phyloP scores from a whole-genome alignment of 2,797 vertebrate species.

The Poecilia gillii region DNA sequence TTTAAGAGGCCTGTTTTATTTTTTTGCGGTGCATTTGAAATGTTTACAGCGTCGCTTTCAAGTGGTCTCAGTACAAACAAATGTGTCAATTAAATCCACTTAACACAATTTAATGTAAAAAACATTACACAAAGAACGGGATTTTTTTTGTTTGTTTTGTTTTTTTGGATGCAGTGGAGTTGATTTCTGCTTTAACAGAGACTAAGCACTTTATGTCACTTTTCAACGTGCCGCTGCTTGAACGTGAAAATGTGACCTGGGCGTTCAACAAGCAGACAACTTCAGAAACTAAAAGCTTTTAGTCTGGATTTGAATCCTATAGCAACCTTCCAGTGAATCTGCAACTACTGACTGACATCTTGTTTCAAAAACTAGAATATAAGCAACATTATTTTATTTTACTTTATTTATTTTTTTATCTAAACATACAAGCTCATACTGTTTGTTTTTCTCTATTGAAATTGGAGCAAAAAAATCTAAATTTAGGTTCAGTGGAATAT shows the following conservation, averaged over 20 bases:
- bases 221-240: background rate
- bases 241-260: background rate
- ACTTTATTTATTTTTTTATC: background rate
- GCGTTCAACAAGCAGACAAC: background rate
- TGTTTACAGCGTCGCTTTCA: slow-evolving; percentile 37
- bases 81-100: slow-evolving; percentile 14
- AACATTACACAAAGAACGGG: slow-evolving; percentile 19
- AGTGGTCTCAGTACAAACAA: slow-evolving; percentile 27
- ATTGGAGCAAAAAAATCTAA: background rate
- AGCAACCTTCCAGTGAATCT: background rate
- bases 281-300: background rate
- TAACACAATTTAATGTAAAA: slow-evolving; percentile 21
- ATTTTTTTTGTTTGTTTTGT: background rate
- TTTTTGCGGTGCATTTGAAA: slow-evolving; percentile 33
- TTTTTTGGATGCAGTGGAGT: background rate
- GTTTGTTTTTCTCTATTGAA: background rate
- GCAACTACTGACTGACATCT: background rate
- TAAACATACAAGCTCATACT: background rate
- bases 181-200: background rate
- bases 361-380: background rate
- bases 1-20: slow-evolving; percentile 33
- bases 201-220: background rate
- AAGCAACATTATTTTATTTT: background rate
- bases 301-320: background rate
- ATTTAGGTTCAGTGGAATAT: background rate